phyloP scores from a whole-genome alignment of 2,113 vertebrate genomes.

The Ophiodon elongatus region DNA sequence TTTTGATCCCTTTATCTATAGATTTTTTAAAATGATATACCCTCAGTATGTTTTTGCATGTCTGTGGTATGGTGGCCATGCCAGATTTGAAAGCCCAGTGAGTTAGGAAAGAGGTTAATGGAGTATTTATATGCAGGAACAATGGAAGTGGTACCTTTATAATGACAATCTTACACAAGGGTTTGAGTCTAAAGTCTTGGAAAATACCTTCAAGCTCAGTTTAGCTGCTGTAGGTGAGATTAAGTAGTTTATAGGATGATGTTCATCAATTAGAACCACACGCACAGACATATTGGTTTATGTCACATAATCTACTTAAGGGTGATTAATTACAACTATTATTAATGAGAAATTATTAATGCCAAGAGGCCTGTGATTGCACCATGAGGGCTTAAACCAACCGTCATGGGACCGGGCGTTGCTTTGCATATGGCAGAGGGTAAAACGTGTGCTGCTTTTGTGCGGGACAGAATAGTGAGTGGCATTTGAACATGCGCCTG shows the following conservation, averaged over 20 bases:
- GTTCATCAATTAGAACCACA: conserved; percentile 60
- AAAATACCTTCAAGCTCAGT: conserved; percentile 41
- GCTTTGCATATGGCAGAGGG: conserved; percentile 54
- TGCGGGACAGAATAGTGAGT: conserved; percentile 61
- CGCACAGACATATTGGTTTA: conserved; percentile 55
- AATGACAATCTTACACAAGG: conserved; percentile 21
- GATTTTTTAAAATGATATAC: neutral
- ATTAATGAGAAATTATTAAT: conserved; percentile 74
- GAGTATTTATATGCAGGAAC: conserved; percentile 38
- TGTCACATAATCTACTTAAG: conserved; percentile 67
- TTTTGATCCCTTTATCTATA: neutral
- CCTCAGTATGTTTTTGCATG: neutral
- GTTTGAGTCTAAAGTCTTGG: conserved; percentile 12
- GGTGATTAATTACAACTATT: conserved; percentile 68
- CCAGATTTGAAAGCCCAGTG: conserved; percentile 21
- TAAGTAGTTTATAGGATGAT: conserved; percentile 46
- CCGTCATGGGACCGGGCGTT: conserved; percentile 9
- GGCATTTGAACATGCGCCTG: conserved; percentile 76
- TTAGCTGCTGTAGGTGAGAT: conserved; percentile 16
- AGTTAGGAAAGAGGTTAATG: conserved; percentile 13
- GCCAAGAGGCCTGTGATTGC: conserved; percentile 42
- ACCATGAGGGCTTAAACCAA: conserved; percentile 27
- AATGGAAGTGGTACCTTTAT: conserved; percentile 12
- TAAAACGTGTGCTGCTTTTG: conserved; percentile 55
- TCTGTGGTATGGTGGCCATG: neutral